Base-by-base conservation (phyloP, 2,797 vertebrate species). In the Dicrostonyx torquatus region DNA sequence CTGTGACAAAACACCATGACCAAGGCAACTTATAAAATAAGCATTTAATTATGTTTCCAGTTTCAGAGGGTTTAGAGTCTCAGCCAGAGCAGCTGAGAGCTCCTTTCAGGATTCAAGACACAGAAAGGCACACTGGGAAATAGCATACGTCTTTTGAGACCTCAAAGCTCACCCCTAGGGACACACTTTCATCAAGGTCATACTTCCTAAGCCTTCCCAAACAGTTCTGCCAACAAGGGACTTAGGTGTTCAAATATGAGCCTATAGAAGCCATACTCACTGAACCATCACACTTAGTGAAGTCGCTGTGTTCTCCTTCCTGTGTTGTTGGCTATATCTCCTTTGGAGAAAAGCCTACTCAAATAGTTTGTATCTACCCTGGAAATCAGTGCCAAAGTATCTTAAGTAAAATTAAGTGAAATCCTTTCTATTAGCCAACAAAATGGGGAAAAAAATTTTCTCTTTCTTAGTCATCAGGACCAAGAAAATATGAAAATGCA, bases 331-430 rank as follows among this genome's bases (percentile, higher is more conserved):
- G 80, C 22, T 64, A 87, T 86, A 77, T 50, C 22, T 92, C 79
- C 40, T 93, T 78, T 83, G 12, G 22, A 84, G 77, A 93, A 53
- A 94, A 31, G 31, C 60, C 85, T 85, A 48, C 68, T 91, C 5
- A 85, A 60, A 48, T 34, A 13, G n/a, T 89, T 89, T 89, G 29
- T 37, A 89, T 34, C 26, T 53, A 58, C 89, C 48, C 53, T 76
- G 29, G 66, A 48, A 93, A 77, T 58, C 50, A 7, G 40, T 77
- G 64, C 40, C 64, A 84, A 75, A 53, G 89, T 58, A 48, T 7
- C 58, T 70, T 53, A 88, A 50, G 66, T 48, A 79, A 45, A 86
- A 89, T 64, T 80, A 60, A 94, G 50, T 83, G 29, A 89, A 94
- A 77, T 62, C 37, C 73, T 87, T 58, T 78, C 60, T 80, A 90